Base-by-base conservation (phyloP, 1,140 invertebrate genomes). In the Doryteuthis pealeii region DNA sequence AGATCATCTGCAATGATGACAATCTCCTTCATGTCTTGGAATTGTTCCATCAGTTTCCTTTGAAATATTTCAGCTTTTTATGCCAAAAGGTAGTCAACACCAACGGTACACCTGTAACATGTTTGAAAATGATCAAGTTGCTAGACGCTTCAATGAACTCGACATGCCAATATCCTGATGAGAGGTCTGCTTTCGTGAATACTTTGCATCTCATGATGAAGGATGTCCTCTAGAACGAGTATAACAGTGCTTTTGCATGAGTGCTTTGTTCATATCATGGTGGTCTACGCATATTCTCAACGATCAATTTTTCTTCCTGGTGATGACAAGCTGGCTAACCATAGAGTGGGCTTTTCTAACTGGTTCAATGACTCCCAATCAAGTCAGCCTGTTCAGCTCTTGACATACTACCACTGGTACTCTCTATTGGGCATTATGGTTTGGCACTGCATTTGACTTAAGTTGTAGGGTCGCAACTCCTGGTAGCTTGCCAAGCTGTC, bases 161-260 rank as follows among this genome's bases (percentile, higher is more conserved):
- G 15, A 62, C 58, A 30, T 62, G 58, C 58, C 58, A 62, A 30
- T 62, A 62, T n/a, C 58, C 15, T 62, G 58, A 62, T 26, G 58
- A 62, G 22, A 62, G 58, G 58, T 62, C 28, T 5, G 15, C 58
- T 62, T 62, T 62, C 6, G 15, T 62, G 58, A 62, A 62, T n/a
- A 62, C 15, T 62, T 30, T 26, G 15, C 22, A n/a, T 62, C 22
- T n/a, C 58, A 6, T 62, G 4, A 30, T 62, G 58, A 30, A 62
- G 6, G 22, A 26, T 15, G 15, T 62, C 28, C 5, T 62, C 15
- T 3, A 62, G 58, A 30, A 62, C 15, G 3, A 30, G 58, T 30
- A 62, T n/a, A 6, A 15, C 6, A 62, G 58, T 30, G 6, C 28
- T 62, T 15, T 62, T 15, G 28, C 22, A 62, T 62, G 22, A 62